Conservation (phyloP, 2,797 vertebrate genomes). For the Spizella passerina region DNA sequence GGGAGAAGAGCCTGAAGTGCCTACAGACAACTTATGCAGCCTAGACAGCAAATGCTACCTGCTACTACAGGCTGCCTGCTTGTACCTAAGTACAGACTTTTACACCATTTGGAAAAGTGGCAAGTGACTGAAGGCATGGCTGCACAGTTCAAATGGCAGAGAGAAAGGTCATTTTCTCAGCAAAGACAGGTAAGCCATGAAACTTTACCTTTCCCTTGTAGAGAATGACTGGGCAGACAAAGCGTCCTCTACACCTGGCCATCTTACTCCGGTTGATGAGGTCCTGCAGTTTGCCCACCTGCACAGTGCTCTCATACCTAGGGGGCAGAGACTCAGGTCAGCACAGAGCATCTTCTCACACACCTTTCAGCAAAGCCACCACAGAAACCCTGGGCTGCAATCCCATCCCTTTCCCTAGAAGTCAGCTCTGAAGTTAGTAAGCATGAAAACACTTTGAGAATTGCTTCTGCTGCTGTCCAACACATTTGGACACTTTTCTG, state of each 20-base stretch:
- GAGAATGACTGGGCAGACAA: constrained; percentile 96
- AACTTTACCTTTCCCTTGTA: constrained; percentile 94
- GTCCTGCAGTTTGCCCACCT: constrained; percentile 92
- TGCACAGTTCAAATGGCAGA: neutral
- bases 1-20: neutral
- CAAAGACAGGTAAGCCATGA: neutral
- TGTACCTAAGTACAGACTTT: neutral
- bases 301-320: constrained; percentile 91
- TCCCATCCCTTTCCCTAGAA: neutral
- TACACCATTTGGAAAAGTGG: neutral
- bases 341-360: neutral
- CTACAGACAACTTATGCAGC: neutral
- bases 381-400: neutral
- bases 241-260: constrained; percentile 93
- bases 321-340: neutral
- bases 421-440: neutral
- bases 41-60: neutral
- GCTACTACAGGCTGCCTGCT: neutral
- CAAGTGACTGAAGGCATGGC: neutral
- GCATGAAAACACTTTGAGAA: neutral
- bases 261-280: constrained; percentile 94
- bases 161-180: neutral
- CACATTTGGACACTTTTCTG: neutral
- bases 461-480: neutral
- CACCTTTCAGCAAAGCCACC: accelerated